These are phyloP conservation scores for Campoplex capitator DNA, from an alignment of 2,888 invertebrate species.

Conservation along the genomic window DNA sequence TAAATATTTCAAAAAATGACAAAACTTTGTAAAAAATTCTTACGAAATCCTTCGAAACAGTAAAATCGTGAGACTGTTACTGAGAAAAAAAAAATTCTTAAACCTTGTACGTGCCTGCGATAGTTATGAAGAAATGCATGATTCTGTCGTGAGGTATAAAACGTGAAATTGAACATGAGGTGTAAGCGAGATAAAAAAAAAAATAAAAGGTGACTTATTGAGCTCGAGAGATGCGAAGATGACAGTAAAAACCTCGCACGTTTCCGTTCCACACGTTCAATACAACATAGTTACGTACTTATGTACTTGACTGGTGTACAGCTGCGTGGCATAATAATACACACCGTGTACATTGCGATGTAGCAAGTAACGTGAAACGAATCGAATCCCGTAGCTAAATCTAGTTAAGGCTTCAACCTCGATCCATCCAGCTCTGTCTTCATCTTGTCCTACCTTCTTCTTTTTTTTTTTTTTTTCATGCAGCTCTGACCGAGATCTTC, in stretches of 20 bases:
- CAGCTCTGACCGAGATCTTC: constrained; percentile 30
- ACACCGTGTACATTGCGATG: constrained; percentile 6
- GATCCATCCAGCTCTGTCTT: constrained; percentile 7
- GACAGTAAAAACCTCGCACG: constrained; percentile 44
- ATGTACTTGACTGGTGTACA: constrained; percentile 15
- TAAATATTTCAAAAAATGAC: not conserved
- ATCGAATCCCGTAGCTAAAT: constrained; percentile 54
- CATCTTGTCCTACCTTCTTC: constrained; percentile 4
- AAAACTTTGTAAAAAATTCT: not conserved
- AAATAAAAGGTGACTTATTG: constrained; percentile 14
- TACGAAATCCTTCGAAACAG: not conserved
- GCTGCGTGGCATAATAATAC: constrained; percentile 35
- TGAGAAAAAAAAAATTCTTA: not conserved
- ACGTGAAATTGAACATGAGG: constrained; percentile 3
- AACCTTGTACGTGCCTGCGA: not conserved
- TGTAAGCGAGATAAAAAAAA: not conserved
- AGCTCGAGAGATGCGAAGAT: constrained; percentile 33
- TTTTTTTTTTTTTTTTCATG: constrained; percentile 30
- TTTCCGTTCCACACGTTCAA: constrained; percentile 49
- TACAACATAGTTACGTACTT: constrained; percentile 44
- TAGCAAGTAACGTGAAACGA: constrained; percentile 48
- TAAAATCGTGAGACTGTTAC: not conserved
- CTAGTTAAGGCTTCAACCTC: constrained; percentile 41
- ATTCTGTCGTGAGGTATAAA: not conserved
- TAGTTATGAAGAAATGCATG: not conserved